Base-by-base conservation (phyloP, 2,888 invertebrate genomes). In the Neria commutata region DNA sequence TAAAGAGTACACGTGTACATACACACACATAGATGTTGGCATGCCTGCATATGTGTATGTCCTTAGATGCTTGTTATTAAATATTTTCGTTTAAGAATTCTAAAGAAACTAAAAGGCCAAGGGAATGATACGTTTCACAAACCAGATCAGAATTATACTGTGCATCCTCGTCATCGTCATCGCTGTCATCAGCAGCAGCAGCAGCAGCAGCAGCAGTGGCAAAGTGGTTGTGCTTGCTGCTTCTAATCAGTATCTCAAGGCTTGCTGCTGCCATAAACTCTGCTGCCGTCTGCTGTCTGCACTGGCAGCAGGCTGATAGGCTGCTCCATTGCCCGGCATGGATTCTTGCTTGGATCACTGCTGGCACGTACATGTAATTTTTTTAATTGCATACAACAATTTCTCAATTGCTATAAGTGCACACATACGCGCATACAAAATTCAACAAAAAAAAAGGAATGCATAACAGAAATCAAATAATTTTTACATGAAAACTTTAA, bases 321-420 rank as follows among this genome's bases (percentile, higher is more conserved):
- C 21, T 19, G 46, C 10, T 25, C n/a, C n/a, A 24, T 25, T n/a
- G 24, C 10, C 26, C 3, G 48, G 16, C 25, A 26, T 23, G 1
- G 4, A 21, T 34, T 23, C 10, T 11, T 33, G 33, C 6, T 42
- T 21, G 16, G 33, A 34, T 21, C 23, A 23, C 25, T n/a, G 37
- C 42, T 55, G 49, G 66, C 73, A 76, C 73, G 76, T 76, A 73
- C 70, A 71, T 73, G 75, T 70, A 74, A 74, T 76, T 73, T 73
- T 74, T 76, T 75, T 76, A 73, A 73, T 73, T 76, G 76, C 67
- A 61, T 55, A 64, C 67, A 73, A 76, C 67, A 65, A 70, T 73
- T 73, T 69, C 65, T 64, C 67, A 69, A 75, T 73, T 73, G 69
- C 58, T 52, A 55, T n/a, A 24, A 40, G n/a, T n/a, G n/a, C n/a